Base-by-base conservation (phyloP, 2,797 vertebrate genomes). In the Bradypus variegatus region DNA sequence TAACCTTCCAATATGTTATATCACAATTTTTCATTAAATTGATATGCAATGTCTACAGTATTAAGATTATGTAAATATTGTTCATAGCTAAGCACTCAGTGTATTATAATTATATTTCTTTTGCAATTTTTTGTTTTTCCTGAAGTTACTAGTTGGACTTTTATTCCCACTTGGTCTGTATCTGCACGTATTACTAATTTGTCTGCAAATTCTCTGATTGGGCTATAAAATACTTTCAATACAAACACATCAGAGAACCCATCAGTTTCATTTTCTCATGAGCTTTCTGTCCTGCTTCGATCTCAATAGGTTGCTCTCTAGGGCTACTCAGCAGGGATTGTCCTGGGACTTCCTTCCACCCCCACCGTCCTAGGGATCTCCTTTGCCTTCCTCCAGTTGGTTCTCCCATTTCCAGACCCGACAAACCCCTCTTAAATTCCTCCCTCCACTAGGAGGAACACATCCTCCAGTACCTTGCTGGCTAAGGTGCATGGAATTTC, bases 21-120 rank as follows among this genome's bases (percentile, higher is more conserved):
- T 8, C 21, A 2, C 15, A 64, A 14, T 15, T 23, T 48, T 29
- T 23, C 23, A 53, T 84, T 29, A n/a, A 78, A 53, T 36, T 31
- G 55, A 9, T 11, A 6, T 2, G 2, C 19, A 15, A 13, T 10
- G 29, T 15, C 38, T 33, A 21, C 8, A 5, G 2, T 18, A 50
- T 8, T 21, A 31, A 7, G 45, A 2, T 15, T 11, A 6, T 9
- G 23, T 29, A 36, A n/a, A 29, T 19, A 16, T 53, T 15, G 3
- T 15, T 67, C 60, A 13, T 1, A 18, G 60, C 31, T 29, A 15
- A 41, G 41, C 27, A 9, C 21, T 16, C 23, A 5, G 16, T 23
- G 6, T 53, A 4, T 19, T 13, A 38, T 15, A 15, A 48, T 10
- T 2, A 13, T 5, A 9, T 55, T 64, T 48, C 11, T 86, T 80